Percentiles rank a stretch among this genome's conserved stretches.
Evolutionary conservation across 2,113 vertebrate species (phyloP).

Genomic region (Mastomys natalensis): DNA sequence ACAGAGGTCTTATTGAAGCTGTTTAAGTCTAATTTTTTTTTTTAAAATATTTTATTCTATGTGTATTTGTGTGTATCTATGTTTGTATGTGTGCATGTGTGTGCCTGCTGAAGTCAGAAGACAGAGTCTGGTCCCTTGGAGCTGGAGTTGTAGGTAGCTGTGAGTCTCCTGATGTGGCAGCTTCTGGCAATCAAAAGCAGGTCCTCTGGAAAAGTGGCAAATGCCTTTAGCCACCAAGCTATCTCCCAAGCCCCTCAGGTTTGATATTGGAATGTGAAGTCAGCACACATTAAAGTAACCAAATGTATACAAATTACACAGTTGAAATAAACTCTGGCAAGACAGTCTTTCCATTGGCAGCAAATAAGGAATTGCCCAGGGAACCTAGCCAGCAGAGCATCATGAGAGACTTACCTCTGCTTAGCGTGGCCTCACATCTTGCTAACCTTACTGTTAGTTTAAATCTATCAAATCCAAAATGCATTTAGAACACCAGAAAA

Average conservation of each 20-base stretch:
- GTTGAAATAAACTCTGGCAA: background rate
- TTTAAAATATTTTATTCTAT: background rate
- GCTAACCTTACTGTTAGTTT: background rate
- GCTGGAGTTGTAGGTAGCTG: background rate
- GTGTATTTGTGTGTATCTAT: background rate
- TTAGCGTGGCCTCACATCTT: too few species aligned
- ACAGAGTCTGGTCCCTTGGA: background rate
- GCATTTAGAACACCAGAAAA: background rate
- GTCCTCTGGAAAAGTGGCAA: background rate
- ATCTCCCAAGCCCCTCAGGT: background rate
- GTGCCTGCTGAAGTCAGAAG: background rate
- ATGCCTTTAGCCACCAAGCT: background rate
- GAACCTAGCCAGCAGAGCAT: background rate
- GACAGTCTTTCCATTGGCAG: background rate
- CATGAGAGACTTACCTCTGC: too few species aligned
- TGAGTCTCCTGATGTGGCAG: background rate
- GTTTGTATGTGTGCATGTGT: background rate
- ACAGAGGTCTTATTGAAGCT: background rate
- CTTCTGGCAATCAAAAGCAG: background rate
- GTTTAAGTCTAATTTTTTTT: background rate
- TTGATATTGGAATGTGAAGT: background rate
- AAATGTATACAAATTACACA: background rate
- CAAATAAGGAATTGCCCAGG: background rate
- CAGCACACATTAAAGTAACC: background rate
- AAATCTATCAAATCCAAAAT: background rate